Evolutionary conservation across 53 echinoderm and acorn worm genomes (phyloP), one percentile per base, ranked within the genome.

Genomic region (Paracentrotus lividus): DNA sequence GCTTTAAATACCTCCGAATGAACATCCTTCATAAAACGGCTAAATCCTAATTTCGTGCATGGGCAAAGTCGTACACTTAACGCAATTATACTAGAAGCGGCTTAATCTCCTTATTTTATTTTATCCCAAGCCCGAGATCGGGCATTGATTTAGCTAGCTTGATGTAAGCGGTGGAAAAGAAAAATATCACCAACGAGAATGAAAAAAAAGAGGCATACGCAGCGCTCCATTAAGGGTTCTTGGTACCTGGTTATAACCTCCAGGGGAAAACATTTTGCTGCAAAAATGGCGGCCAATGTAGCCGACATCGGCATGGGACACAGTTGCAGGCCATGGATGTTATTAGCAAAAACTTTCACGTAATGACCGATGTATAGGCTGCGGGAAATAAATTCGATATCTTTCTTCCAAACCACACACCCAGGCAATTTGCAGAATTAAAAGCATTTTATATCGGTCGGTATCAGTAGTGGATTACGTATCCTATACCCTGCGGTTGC

Each of bases 101-200:
- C 86, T 34, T 89, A 89, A 89, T 89, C 89, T 65, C 89, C 43
- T 89, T 89, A 89, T 45, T 38, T 14, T n/a, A n/a, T n/a, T 38
- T 34, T 43, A 87, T 89, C 44, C 42, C 61, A n/a, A 8, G 89
- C 89, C 89, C n/a, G 66, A 59, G 89, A 61, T 1, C 45, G 26
- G 26, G 89, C 89, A 42, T 64, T 61, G 89, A 89, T 64, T 59
- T 64, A 89, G 89, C n/a, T n/a, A n/a, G 59, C 43, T 45, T 89
- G 64, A 89, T 60, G 59, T 40, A 89, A 89, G 89, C 89, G 45
- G 42, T 58, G n/a, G 64, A 89, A 64, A 89, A 86, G 86, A 32
- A 86, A 86, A 86, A 55, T 89, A 89, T 43, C 43, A 89, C 36
- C 64, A 65, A 6, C 65, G 58, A 89, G 45, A 89, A 20, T 4